Evolutionary conservation across 2,797 vertebrate genomes (phyloP).

Genomic region (Esox lucius): DNA sequence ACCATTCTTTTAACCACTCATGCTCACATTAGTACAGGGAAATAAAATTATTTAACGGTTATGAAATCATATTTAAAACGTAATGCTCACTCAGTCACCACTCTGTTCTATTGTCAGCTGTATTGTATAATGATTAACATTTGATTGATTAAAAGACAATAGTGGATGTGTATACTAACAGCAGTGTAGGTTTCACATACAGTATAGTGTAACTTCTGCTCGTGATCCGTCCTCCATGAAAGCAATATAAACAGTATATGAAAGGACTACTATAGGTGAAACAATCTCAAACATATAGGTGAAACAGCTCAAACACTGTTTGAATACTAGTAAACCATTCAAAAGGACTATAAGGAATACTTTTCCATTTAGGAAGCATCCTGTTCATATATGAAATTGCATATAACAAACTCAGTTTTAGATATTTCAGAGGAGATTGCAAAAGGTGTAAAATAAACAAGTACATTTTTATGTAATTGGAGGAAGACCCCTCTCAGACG

Average conservation of each 20-base stretch:
- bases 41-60: slow-evolving; percentile 45
- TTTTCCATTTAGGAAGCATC: not conserved
- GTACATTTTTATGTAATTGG: not conserved
- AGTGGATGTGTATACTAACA: slow-evolving; percentile 18
- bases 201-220: not conserved
- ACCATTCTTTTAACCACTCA: slow-evolving; percentile 49
- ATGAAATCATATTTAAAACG: slow-evolving; percentile 18
- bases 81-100: slow-evolving; percentile 19
- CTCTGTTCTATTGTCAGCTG: slow-evolving; percentile 28
- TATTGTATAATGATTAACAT: slow-evolving; percentile 21
- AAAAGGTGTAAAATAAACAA: slow-evolving; percentile 1
- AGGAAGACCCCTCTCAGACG: slow-evolving; percentile 8
- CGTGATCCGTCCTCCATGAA: slow-evolving; percentile 13
- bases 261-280: slow-evolving; percentile 14
- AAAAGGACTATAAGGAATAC: not conserved
- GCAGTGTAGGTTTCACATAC: not conserved
- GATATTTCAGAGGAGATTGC: not conserved
- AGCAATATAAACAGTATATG: slow-evolving; percentile 14
- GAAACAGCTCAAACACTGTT: not conserved
- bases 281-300: too few relatives aligned
- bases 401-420: slow-evolving; percentile 1
- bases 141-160: slow-evolving; percentile 31
- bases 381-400: slow-evolving; percentile 4
- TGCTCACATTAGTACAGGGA: slow-evolving; percentile 40
- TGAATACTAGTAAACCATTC: not conserved